Conservation (phyloP, 1,140 invertebrate genomes). For the Drosophila melanogaster region DNA sequence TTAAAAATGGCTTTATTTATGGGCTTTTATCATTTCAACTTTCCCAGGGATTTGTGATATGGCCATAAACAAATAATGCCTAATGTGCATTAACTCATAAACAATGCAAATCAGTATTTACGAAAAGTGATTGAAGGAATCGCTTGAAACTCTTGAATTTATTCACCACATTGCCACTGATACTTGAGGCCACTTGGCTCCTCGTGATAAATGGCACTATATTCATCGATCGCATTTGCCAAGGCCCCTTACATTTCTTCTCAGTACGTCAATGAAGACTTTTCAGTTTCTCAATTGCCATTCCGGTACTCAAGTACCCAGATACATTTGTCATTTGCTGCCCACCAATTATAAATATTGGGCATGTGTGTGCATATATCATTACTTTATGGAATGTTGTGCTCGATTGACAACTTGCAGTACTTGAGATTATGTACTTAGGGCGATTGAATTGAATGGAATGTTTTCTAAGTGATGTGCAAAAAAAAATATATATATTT, state of each 20-base stretch:
- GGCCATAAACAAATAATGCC: constrained; percentile 72
- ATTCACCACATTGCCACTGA: constrained; percentile 63
- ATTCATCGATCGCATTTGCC: constrained; percentile 27
- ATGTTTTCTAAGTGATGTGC: neutral
- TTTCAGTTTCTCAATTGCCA: constrained; percentile 42
- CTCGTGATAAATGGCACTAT: constrained; percentile 46
- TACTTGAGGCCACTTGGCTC: constrained; percentile 48
- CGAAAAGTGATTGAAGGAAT: constrained; percentile 57
- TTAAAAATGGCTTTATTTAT: constrained; percentile 71
- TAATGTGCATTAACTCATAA: constrained; percentile 65
- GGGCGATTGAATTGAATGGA: neutral
- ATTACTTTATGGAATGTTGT: constrained; percentile 7
- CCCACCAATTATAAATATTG: constrained; percentile 32
- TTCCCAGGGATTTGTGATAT: constrained; percentile 47
- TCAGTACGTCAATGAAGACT: constrained; percentile 53
- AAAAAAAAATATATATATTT: neutral
- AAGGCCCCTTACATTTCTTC: constrained; percentile 12
- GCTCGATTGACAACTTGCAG: neutral
- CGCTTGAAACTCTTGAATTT: constrained; percentile 26
- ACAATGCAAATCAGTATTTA: constrained; percentile 77
- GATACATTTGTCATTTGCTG: constrained; percentile 59
- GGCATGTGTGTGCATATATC: constrained; percentile 15
- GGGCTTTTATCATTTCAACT: constrained; percentile 62
- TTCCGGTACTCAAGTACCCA: constrained; percentile 27
- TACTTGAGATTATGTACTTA: neutral